Evolutionary conservation across 2,797 vertebrate genomes (phyloP), one percentile per base, ranked within the genome.

Genomic region (Anguilla pacifica): DNA sequence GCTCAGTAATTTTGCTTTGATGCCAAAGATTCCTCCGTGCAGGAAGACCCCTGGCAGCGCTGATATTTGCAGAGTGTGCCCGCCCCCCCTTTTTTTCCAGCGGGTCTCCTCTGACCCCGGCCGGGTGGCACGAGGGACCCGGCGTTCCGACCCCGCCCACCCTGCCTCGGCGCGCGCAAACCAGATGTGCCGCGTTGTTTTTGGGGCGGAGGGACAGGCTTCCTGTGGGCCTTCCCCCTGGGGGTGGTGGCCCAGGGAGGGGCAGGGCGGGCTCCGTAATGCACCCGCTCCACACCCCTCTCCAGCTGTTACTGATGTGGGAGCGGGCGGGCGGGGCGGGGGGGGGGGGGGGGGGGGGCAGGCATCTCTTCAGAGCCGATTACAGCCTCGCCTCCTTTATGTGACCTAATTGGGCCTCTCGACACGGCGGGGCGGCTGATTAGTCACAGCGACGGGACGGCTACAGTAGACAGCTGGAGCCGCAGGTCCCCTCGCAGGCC

Each of bases 231-330:
- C 46, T 15, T 86, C 61, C 82, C 51, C 31, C 11, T 49, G 6
- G 43, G 86, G 43, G 70, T 83, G 43, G 67, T 25, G 59, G 77
- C 17, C 28, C 19, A 25, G 35, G 25, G 53, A 10, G 84, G 57
- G 19, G 55, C 31, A 25, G 84, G 84, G 31, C 17, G 15, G 17
- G 84, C 11, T 35, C 13, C 57, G 11, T 43, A 43, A 85, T 2
- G 31, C 19, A 57, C 25, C 53, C 22, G 84, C 84, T 64, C 84
- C 13, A 43, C 84, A 64, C 51, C 35, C 57, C 31, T 64, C 28
- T 85, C 84, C 84, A 85, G 84, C 84, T 85, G 84, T 64, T 64
- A 10, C 55, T 64, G 84, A 64, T 84, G 51, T 57, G 72, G n/a
- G 15, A 7, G 49, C 25, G 13, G 83, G 9, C 25, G n/a, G n/a